Conservation (phyloP, 2,797 vertebrate species). For the Ptychadena robeensis region DNA sequence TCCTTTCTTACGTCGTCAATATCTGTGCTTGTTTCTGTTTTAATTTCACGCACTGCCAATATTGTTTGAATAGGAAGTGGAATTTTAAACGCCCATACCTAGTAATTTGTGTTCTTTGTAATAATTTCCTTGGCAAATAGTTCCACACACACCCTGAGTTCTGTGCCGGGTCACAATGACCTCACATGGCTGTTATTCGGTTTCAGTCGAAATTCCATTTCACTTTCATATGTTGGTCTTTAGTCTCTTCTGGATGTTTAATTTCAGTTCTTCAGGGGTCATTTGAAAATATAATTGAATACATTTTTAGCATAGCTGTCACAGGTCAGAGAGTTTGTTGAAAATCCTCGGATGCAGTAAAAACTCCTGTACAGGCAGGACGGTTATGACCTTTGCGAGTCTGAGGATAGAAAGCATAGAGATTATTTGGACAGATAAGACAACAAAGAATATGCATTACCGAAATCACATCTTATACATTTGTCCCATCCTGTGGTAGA, state of each 20-base stretch:
- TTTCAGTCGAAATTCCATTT: neutral
- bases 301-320: too few species aligned
- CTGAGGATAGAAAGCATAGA: too few species aligned
- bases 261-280: neutral
- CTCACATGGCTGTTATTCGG: neutral
- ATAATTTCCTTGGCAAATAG: constrained; percentile 4
- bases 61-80: constrained; percentile 2
- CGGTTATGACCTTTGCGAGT: too few species aligned
- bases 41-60: neutral
- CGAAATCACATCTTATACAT: too few species aligned
- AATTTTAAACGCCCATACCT: neutral
- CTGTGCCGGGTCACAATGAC: neutral
- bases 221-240: neutral
- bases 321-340: too few species aligned
- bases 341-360: too few species aligned
- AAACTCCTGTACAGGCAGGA: too few species aligned
- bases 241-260: neutral
- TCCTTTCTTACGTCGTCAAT: neutral
- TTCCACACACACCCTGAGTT: neutral
- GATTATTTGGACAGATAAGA: too few species aligned
- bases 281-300: neutral
- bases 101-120: constrained; percentile 22
- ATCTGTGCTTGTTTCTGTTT: neutral
- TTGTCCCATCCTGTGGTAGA: too few species aligned
- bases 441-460: too few species aligned